Evolutionary conservation across 2,888 invertebrate species (phyloP).

Genomic region (Hesperia comma): DNA sequence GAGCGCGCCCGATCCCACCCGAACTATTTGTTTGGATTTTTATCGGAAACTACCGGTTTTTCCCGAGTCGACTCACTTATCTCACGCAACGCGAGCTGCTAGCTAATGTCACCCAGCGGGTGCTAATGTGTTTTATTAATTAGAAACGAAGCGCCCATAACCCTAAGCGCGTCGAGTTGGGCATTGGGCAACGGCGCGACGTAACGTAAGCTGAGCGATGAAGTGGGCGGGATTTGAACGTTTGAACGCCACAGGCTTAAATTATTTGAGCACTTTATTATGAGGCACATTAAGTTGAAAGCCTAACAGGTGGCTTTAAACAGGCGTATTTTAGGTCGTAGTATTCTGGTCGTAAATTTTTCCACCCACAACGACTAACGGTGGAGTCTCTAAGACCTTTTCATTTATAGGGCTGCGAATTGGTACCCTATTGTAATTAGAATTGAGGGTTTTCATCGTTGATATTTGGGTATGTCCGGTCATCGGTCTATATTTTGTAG

Average conservation of each 20-base stretch:
- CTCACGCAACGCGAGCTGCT: constrained; percentile 27
- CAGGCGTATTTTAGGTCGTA: not conserved
- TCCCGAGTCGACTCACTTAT: constrained; percentile 29
- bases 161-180: not conserved
- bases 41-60: constrained; percentile 34
- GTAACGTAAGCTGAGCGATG: not conserved
- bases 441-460: too few relatives aligned
- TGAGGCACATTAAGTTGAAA: too few relatives aligned
- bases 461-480: too few relatives aligned
- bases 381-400: too few relatives aligned
- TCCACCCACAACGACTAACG: too few relatives aligned
- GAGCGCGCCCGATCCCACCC: constrained; percentile 19
- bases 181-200: too few relatives aligned
- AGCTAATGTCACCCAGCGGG: constrained; percentile 21
- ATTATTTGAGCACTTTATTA: not conserved
- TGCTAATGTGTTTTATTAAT: constrained; percentile 8
- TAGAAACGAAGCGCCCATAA: constrained; percentile 1
- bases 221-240: not conserved
- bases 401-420: too few relatives aligned
- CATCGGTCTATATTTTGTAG: too few relatives aligned
- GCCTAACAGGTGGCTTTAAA: too few relatives aligned
- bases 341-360: not conserved
- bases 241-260: not conserved
- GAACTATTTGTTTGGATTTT: constrained; percentile 35
- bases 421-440: too few relatives aligned